These are phyloP conservation scores for Drosophila littoralis DNA, from an alignment of 1,140 invertebrate genomes.

Conservation along the genomic window DNA sequence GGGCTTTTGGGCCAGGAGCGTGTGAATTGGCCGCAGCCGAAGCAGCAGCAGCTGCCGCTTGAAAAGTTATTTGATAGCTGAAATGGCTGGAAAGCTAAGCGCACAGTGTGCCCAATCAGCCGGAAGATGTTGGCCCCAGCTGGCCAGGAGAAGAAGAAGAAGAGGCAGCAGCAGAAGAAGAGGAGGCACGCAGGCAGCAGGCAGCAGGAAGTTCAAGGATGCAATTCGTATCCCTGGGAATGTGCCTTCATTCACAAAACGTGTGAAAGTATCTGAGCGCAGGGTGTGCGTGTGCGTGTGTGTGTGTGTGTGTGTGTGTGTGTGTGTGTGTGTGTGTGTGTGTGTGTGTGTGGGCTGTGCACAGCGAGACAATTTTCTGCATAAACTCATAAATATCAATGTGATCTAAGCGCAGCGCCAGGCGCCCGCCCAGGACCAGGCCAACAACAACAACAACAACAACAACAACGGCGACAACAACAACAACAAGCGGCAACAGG, in stretches of 20 bases:
- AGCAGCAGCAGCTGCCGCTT: constrained; percentile 49
- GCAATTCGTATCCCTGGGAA: constrained; percentile 60
- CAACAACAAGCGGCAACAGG: no score
- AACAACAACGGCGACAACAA: no score
- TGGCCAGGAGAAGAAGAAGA: no score
- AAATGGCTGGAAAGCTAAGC: constrained; percentile 64
- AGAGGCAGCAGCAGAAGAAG: no score
- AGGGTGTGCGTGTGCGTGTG: constrained; percentile 10
- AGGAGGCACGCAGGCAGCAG: no score
- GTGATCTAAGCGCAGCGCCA: constrained; percentile 70
- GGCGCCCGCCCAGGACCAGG: constrained; percentile 46
- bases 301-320: constrained; percentile 25
- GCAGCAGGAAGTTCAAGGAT: constrained; percentile 68
- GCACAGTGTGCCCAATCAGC: constrained; percentile 67
- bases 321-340: constrained; percentile 51
- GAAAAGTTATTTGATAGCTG: constrained; percentile 69
- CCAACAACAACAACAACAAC: no score
- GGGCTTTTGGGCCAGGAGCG: constrained; percentile 29
- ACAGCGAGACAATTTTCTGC: constrained; percentile 75
- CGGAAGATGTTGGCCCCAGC: constrained; percentile 58
- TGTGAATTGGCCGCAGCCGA: constrained; percentile 52
- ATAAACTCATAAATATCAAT: constrained; percentile 84
- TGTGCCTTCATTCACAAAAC: constrained; percentile 59
- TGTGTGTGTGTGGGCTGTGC: constrained; percentile 58
- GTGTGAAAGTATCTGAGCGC: constrained; percentile 30